Evolutionary conservation across 2,888 invertebrate genomes (phyloP), one percentile per base, ranked within the genome.

Genomic region (Ophion ventricosus): DNA sequence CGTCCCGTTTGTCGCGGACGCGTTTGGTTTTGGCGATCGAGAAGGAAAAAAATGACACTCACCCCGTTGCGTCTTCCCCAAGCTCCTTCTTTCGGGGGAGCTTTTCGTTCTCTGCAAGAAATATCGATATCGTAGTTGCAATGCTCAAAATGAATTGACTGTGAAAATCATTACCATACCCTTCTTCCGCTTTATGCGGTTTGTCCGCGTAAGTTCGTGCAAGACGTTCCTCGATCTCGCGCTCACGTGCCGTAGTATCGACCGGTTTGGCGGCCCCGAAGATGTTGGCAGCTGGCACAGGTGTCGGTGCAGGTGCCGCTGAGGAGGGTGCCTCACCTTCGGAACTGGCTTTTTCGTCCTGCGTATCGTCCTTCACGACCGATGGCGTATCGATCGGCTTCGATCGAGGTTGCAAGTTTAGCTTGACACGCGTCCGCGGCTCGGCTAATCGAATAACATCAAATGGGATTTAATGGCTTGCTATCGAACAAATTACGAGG

Each of bases 201-300:
- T 88, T 87, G 77, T 92, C 91, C 11, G 90, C 90, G 26, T 90
- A 90, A 20, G 88, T 88, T 90, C 96, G 96, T 43, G 96, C 95
- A 72, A 98, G 94, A 87, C 97, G 96, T 91, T 98, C 97, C 92
- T 99, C 99, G 87, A 99, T 98, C 94, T 98, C 97, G 76, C 97
- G 95, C 91, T 98, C 98, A 89, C 97, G 95, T 66, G 97, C 97
- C 74, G 97, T 96, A 1, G 99, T 99, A 92, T 99, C 98, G 0
- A 99, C 99, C 0, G 99, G 99, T 92, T 97, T 98, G 23, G 99
- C 99, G 43, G 96, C 96, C n/a, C 99, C 99, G 92, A 99, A 99
- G 88, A 99, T 98, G 80, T 96, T 97, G 67, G 96, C 95, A 0
- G 96, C 95, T 1, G 96, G 94, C 73, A 94, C 95, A 11, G 95